Conservation (phyloP, 2,888 invertebrate species). For the Eilema sororculum region DNA sequence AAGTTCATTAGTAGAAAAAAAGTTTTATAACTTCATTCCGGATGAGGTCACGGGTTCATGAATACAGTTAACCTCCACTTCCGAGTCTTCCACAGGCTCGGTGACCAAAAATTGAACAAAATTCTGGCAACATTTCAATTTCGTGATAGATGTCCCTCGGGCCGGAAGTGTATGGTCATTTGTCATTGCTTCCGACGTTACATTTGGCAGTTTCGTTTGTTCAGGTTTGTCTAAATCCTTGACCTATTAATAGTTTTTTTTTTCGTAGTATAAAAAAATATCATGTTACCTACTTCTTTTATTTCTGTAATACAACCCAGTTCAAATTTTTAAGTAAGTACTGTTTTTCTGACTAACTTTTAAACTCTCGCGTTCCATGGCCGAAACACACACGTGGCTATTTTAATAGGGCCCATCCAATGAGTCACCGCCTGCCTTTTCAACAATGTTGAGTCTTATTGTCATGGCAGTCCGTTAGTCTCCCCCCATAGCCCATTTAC, state of each 20-base stretch:
- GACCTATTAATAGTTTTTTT: constrained; percentile 4
- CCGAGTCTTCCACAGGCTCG: constrained; percentile 17
- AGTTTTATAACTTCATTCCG: background rate
- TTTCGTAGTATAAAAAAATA: background rate
- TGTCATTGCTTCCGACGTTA: constrained; percentile 16
- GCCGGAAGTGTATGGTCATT: constrained; percentile 21
- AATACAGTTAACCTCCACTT: background rate
- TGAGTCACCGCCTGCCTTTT: too few species aligned
- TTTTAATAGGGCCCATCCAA: too few species aligned
- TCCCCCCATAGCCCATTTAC: too few species aligned
- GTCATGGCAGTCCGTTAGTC: too few species aligned
- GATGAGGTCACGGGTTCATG: background rate
- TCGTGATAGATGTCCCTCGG: constrained; percentile 23
- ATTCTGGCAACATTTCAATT: constrained; percentile 35
- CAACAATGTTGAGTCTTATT: too few species aligned
- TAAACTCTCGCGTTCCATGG: too few species aligned
- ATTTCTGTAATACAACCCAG: too few species aligned
- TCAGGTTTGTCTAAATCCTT: constrained; percentile 14
- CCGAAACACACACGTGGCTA: too few species aligned
- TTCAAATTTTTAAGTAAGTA: too few species aligned
- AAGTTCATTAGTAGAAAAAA: background rate
- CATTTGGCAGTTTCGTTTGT: constrained; percentile 14
- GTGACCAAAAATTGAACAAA: constrained; percentile 30
- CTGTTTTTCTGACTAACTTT: too few species aligned
- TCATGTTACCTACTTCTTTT: too few species aligned